phyloP scores from a whole-genome alignment of 2,797 vertebrate genomes.

The Cryptoprocta ferox region DNA sequence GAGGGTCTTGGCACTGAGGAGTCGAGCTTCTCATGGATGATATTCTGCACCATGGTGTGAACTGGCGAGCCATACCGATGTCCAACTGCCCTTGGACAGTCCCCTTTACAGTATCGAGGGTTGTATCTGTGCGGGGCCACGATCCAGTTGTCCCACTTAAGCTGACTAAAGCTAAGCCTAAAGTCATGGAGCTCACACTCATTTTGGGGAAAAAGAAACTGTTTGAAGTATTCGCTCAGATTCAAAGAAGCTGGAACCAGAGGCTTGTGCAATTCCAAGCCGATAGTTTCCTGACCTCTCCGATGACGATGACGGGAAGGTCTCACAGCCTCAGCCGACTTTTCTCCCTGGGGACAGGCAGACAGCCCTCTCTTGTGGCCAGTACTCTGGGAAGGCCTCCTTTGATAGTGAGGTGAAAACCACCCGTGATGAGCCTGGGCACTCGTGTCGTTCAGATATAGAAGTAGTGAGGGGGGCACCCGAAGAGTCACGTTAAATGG shows the following conservation, averaged over 20 bases:
- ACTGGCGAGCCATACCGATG: constrained; percentile 95
- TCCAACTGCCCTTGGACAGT: constrained; percentile 91
- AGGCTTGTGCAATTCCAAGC: constrained; percentile 75
- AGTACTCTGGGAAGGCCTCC: background rate
- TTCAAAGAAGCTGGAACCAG: constrained; percentile 76
- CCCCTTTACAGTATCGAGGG: constrained; percentile 95
- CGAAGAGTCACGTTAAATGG: constrained; percentile 81
- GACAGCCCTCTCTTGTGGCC: background rate
- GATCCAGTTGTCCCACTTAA: constrained; percentile 96
- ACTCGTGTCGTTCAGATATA: constrained; percentile 95
- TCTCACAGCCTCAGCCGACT: constrained; percentile 7
- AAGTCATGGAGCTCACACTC: constrained; percentile 96
- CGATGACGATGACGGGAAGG: constrained; percentile 84
- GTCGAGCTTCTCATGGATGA: constrained; percentile 95
- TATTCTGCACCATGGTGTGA: constrained; percentile 96
- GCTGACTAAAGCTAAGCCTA: constrained; percentile 94
- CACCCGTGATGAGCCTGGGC: constrained; percentile 87
- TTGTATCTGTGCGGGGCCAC: constrained; percentile 95
- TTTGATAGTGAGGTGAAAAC: background rate
- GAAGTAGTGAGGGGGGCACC: constrained; percentile 91
- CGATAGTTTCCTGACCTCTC: constrained; percentile 80
- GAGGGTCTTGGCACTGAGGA: constrained; percentile 92
- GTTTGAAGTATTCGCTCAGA: constrained; percentile 88
- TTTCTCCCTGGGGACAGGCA: rapidly evolving
- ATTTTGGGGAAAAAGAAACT: constrained; percentile 88